Conservation (phyloP, 2,888 invertebrate species). For the Caenorhabditis wallacei region DNA sequence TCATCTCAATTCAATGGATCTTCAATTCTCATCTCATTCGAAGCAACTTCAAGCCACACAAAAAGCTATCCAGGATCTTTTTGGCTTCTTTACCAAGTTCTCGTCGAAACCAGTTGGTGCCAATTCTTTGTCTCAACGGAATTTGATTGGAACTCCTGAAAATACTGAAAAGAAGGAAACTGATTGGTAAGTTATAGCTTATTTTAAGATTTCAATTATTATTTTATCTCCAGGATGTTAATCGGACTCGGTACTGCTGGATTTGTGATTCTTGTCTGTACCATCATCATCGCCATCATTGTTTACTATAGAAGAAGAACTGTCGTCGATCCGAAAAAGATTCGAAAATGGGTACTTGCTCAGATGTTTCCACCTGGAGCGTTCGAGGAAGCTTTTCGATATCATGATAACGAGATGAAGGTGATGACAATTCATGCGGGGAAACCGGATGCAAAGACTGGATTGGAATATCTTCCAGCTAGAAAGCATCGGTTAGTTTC, state of each 20-base stretch:
- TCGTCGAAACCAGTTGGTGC: not conserved
- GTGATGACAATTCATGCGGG: not conserved
- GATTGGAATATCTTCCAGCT: not conserved
- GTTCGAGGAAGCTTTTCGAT: not conserved
- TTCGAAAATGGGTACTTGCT: not conserved
- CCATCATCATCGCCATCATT: too few species aligned
- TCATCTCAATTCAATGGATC: not conserved
- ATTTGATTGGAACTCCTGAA: too few species aligned
- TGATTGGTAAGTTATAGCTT: too few species aligned
- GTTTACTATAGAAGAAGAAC: too few species aligned
- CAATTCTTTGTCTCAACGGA: too few species aligned
- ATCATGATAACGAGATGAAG: not conserved
- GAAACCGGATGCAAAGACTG: not conserved
- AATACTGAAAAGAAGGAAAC: too few species aligned
- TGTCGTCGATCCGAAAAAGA: too few species aligned
- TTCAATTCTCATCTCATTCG: not conserved
- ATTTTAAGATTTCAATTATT: too few species aligned
- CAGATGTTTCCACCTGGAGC: not conserved
- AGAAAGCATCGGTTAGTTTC: not conserved
- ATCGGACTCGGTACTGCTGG: too few species aligned
- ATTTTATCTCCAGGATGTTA: too few species aligned
- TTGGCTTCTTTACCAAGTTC: not conserved
- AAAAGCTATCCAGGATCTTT: not conserved
- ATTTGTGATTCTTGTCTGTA: too few species aligned
- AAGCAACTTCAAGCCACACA: not conserved